These are phyloP conservation scores for Styela plicata DNA, from an alignment of 23 tunicate genomes.

Conservation along the genomic window DNA sequence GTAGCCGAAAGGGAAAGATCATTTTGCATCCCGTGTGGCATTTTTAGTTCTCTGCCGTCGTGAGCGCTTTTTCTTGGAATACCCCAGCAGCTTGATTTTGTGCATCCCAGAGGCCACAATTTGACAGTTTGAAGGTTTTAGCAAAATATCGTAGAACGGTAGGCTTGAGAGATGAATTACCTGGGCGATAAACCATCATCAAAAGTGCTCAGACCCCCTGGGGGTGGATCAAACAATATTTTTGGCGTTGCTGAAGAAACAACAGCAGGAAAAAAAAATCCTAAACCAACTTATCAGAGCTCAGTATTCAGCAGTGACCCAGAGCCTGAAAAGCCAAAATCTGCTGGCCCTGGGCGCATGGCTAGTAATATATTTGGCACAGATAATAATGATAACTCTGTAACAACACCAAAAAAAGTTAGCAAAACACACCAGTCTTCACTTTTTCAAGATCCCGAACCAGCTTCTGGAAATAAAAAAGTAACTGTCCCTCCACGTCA, in stretches of 20 bases:
- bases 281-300: constrained; percentile 58
- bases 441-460: constrained; percentile 26
- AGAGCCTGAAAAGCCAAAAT: not conserved
- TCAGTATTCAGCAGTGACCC: constrained; percentile 39
- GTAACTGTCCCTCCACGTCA: too few species aligned
- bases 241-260: constrained; percentile 50
- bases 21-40: too few species aligned
- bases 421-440: constrained; percentile 32
- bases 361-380: constrained; percentile 38
- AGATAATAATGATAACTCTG: not conserved
- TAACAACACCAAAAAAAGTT: constrained; percentile 2
- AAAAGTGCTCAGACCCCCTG: constrained; percentile 73
- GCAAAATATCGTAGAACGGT: too few species aligned
- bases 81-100: too few species aligned
- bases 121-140: too few species aligned
- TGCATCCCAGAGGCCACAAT: too few species aligned
- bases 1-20: too few species aligned
- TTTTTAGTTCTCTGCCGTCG: too few species aligned
- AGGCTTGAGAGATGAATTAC: too few species aligned
- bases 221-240: constrained; percentile 76
- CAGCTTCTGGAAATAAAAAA: not conserved
- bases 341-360: constrained; percentile 15
- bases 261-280: not conserved
- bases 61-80: too few species aligned
- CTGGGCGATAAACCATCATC: too few species aligned